These are phyloP conservation scores for Lithophane leautieri DNA, from an alignment of 2,888 invertebrate genomes.

Conservation along the genomic window DNA sequence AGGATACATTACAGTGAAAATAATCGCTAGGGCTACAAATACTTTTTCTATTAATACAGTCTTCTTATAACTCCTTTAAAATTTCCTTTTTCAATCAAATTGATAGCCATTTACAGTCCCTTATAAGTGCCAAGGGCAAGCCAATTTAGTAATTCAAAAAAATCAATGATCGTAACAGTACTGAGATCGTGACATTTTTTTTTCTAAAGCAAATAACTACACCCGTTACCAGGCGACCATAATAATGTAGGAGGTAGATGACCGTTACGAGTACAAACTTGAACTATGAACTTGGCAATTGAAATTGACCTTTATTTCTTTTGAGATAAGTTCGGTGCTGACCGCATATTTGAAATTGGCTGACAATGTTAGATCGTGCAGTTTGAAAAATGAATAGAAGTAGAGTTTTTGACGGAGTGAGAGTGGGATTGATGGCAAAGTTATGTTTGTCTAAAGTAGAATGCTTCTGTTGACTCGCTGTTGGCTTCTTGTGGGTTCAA, in stretches of 20 bases:
- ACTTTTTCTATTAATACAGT: neutral
- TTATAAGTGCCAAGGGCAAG: conserved; percentile 36
- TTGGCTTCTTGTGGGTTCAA: conserved; percentile 50
- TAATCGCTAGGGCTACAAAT: too few relatives aligned
- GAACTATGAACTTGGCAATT: conserved; percentile 10
- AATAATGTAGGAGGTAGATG: conserved; percentile 79
- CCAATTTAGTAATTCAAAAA: conserved; percentile 51
- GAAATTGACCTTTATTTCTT: conserved; percentile 41
- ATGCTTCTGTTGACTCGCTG: conserved; percentile 60
- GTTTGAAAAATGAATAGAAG: conserved; percentile 34
- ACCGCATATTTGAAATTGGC: conserved; percentile 29
- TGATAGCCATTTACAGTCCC: neutral
- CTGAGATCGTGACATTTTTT: conserved; percentile 67
- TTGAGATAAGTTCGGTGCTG: conserved; percentile 16
- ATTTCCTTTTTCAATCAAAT: conserved; percentile 10
- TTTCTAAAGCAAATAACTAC: conserved; percentile 75
- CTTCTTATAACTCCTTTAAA: neutral
- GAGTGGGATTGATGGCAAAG: conserved; percentile 27
- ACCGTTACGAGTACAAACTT: conserved; percentile 74
- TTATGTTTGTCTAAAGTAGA: conserved; percentile 52
- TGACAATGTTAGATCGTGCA: conserved; percentile 41
- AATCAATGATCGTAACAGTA: conserved; percentile 67
- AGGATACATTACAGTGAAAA: too few relatives aligned
- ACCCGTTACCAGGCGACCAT: conserved; percentile 81
- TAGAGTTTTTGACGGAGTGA: neutral